These are phyloP conservation scores for Tachysurus fulvidraco DNA, from an alignment of 2,113 vertebrate species.

Conservation along the genomic window DNA sequence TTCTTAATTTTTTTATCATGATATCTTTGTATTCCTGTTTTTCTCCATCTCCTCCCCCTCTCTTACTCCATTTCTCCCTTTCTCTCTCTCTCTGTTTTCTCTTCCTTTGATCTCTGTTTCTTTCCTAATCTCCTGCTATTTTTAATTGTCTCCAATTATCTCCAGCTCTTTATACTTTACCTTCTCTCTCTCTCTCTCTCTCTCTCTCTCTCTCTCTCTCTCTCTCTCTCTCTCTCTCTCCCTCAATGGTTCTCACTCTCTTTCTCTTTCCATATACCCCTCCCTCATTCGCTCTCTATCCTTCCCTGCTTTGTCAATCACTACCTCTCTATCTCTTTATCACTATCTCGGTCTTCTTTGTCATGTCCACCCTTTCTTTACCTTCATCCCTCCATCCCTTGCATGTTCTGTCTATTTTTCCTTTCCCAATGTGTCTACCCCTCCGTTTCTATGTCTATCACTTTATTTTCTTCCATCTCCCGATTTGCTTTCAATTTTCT, in stretches of 20 bases:
- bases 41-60: background rate
- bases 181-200: background rate
- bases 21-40: background rate
- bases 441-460: conserved; percentile 9
- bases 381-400: background rate
- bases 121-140: background rate
- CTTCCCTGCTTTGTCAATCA: background rate
- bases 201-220: conserved; percentile 2
- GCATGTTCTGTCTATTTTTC: background rate
- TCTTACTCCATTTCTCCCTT: background rate
- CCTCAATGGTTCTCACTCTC: background rate
- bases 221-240: background rate
- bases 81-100: background rate
- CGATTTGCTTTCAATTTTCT: background rate
- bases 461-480: conserved; percentile 12
- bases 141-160: background rate
- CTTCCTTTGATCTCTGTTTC: background rate
- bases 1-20: background rate
- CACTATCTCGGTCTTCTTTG: background rate
- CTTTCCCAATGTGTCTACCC: background rate
- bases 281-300: background rate
- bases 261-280: background rate
- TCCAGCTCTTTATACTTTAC: background rate
- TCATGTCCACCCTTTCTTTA: background rate
- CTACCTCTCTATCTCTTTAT: background rate